phyloP scores from a whole-genome alignment of 2,113 vertebrate species.

The Riparia riparia region DNA sequence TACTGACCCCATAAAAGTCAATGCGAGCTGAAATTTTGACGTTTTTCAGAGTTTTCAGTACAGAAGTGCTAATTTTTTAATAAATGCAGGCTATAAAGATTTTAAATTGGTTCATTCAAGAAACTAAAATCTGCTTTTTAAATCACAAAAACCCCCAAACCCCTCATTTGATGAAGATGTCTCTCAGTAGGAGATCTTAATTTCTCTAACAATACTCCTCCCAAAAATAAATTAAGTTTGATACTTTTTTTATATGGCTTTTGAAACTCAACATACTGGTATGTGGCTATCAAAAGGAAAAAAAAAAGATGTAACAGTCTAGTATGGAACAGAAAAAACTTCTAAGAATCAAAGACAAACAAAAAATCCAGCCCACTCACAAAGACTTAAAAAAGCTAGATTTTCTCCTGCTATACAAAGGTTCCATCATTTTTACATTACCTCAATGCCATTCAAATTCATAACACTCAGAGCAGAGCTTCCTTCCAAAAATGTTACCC shows the following conservation, averaged over 20 bases:
- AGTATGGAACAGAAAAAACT: neutral
- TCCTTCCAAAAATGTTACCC: conserved; percentile 97
- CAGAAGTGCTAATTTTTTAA: neutral
- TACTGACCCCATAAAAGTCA: neutral
- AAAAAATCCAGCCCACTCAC: neutral
- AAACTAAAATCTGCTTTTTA: neutral
- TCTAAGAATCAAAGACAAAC: neutral
- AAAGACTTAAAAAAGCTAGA: neutral
- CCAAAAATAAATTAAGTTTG: neutral
- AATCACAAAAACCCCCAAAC: neutral
- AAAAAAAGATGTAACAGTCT: neutral
- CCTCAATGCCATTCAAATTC: conserved; percentile 88
- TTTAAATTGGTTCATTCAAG: neutral
- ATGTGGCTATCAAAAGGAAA: neutral
- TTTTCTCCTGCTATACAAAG: neutral
- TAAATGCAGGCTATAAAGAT: neutral
- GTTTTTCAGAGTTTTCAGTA: neutral
- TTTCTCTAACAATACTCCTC: neutral
- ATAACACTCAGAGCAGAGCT: conserved; percentile 91
- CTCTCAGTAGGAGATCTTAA: neutral
- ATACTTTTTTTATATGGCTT: neutral
- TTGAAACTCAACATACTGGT: neutral
- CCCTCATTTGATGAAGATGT: neutral
- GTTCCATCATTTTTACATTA: conserved; percentile 70
- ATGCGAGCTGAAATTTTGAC: neutral